A percentile compares a stretch with the other conserved stretches of the same genome.
Conservation (phyloP, 2,113 vertebrate species). For the Ginglymostoma cirratum region DNA sequence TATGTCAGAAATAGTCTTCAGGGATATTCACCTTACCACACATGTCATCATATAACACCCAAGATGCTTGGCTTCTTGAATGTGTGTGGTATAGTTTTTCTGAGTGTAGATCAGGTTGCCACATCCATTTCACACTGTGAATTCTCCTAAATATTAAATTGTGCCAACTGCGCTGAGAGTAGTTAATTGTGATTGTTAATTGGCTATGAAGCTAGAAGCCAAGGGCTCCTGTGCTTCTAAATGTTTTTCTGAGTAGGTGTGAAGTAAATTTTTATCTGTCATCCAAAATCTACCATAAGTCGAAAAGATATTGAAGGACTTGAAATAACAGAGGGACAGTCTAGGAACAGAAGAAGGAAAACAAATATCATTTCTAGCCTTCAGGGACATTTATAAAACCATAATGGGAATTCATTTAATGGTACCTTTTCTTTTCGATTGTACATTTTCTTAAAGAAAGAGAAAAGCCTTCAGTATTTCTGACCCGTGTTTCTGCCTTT, state of each 20-base stretch:
- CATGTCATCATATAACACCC: background rate
- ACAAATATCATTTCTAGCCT: slow-evolving; percentile 8
- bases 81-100: background rate
- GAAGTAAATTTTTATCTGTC: background rate
- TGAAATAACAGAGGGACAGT: slow-evolving; percentile 9
- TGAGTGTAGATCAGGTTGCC: too few relatives aligned
- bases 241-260: slow-evolving; percentile 20
- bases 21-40: background rate
- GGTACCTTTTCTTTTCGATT: background rate
- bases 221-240: background rate
- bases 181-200: slow-evolving; percentile 29
- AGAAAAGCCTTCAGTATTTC: background rate
- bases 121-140: background rate
- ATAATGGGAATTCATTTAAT: slow-evolving; percentile 28
- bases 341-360: background rate
- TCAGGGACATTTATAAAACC: background rate
- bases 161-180: background rate
- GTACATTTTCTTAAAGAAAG: too few relatives aligned
- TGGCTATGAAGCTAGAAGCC: background rate
- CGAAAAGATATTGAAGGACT: background rate
- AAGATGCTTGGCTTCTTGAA: background rate
- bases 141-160: background rate
- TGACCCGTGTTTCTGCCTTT: background rate
- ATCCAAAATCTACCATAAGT: background rate
- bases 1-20: background rate